Conservation (phyloP, 2,888 invertebrate species). For the Scaptomyza caliginosa region DNA sequence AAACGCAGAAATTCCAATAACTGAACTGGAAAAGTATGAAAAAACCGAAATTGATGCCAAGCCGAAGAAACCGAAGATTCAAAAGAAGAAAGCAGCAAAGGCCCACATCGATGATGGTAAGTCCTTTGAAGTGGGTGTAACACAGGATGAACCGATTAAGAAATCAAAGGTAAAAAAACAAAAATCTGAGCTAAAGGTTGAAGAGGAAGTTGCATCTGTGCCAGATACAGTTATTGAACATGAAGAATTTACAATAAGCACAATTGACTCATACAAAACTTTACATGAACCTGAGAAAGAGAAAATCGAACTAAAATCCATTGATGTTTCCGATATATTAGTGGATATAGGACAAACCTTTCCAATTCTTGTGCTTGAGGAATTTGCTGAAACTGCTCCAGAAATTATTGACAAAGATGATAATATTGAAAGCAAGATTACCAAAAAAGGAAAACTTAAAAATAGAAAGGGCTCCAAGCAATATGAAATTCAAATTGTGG, state of each 20-base stretch:
- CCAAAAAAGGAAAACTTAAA: slow-evolving; percentile 84
- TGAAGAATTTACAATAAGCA: slow-evolving; percentile 53
- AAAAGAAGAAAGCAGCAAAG: slow-evolving; percentile 53
- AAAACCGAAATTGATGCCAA: slow-evolving; percentile 82
- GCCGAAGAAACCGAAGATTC: slow-evolving; percentile 77
- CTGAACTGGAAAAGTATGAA: slow-evolving; percentile 84
- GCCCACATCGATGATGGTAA: slow-evolving; percentile 56
- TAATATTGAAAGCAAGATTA: slow-evolving; percentile 74
- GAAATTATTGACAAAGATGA: slow-evolving; percentile 63
- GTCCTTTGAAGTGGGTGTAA: slow-evolving; percentile 65
- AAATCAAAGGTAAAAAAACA: slow-evolving; percentile 61
- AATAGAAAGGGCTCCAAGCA: slow-evolving; percentile 84
- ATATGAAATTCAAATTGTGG: slow-evolving; percentile 84
- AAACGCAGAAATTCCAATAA: slow-evolving; percentile 82
- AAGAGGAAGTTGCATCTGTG: slow-evolving; percentile 38
- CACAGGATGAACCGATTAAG: slow-evolving; percentile 65
- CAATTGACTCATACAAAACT: slow-evolving; percentile 38
- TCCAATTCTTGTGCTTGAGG: slow-evolving; percentile 49
- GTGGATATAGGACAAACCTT: slow-evolving; percentile 54
- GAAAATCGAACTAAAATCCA: slow-evolving; percentile 2
- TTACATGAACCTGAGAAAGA: slow-evolving; percentile 29
- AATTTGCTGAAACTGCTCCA: slow-evolving; percentile 23
- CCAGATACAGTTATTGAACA: slow-evolving; percentile 33
- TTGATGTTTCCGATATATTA: slow-evolving; percentile 54
- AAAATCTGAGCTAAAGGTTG: slow-evolving; percentile 29